Evolutionary conservation across 2,888 invertebrate species (phyloP).

Genomic region (Trilocha varians): DNA sequence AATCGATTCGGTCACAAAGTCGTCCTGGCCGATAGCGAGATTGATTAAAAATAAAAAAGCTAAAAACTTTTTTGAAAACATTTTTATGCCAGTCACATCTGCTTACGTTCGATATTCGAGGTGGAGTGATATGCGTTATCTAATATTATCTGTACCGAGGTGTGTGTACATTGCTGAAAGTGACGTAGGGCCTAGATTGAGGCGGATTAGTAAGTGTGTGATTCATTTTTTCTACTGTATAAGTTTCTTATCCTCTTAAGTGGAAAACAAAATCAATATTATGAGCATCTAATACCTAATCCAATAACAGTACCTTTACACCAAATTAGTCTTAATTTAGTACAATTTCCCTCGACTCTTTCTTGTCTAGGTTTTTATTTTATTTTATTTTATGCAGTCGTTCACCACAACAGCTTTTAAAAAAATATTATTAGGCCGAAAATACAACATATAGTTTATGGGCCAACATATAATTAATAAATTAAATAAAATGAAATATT

Average conservation of each 20-base stretch:
- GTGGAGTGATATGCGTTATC: slow-evolving; percentile 60
- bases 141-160: slow-evolving; percentile 47
- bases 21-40: background rate
- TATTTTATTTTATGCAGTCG: too few species aligned
- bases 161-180: slow-evolving; percentile 55
- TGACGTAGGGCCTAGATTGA: slow-evolving; percentile 44
- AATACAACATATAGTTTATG: too few species aligned
- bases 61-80: slow-evolving; percentile 1
- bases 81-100: slow-evolving; percentile 50
- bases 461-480: too few species aligned
- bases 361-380: too few species aligned
- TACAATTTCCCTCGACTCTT: too few species aligned
- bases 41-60: slow-evolving; percentile 3
- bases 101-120: slow-evolving; percentile 42
- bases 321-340: too few species aligned
- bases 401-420: too few species aligned
- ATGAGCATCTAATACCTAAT: too few species aligned
- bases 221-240: slow-evolving; percentile 12
- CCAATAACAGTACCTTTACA: too few species aligned
- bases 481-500: too few species aligned
- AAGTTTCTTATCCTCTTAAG: background rate
- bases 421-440: too few species aligned
- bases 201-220: slow-evolving; percentile 24
- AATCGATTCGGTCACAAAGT: background rate
- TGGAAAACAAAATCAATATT: background rate